Conservation (phyloP, 1,140 invertebrate species). For the Adoxophyes honmai region DNA sequence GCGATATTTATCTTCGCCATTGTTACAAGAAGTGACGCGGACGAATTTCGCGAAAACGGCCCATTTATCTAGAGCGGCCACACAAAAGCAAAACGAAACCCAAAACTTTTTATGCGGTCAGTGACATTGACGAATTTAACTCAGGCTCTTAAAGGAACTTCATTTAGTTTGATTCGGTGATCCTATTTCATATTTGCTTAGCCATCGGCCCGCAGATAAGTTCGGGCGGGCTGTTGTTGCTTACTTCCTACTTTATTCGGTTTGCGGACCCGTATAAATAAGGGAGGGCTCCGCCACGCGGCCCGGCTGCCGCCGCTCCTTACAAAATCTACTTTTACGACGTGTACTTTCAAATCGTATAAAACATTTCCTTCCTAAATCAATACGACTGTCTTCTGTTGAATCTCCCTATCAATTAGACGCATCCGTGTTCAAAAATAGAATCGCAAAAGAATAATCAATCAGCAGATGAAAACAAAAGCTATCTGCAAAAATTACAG, state of each 20-base stretch:
- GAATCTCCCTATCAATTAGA: too few relatives aligned
- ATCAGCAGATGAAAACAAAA: background rate
- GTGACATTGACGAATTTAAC: slow-evolving; percentile 51
- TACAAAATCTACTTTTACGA: background rate
- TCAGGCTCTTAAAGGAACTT: slow-evolving; percentile 29
- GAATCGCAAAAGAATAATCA: too few relatives aligned
- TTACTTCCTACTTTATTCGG: slow-evolving; percentile 55
- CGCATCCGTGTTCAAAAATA: too few relatives aligned
- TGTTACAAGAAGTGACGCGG: slow-evolving; percentile 71
- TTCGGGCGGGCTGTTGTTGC: slow-evolving; percentile 38
- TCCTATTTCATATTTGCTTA: slow-evolving; percentile 58
- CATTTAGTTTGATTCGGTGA: slow-evolving; percentile 32
- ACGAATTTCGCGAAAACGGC: slow-evolving; percentile 73
- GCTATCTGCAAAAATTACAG: background rate
- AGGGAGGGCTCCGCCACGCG: slow-evolving; percentile 33
- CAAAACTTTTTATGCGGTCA: slow-evolving; percentile 75
- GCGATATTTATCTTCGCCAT: slow-evolving; percentile 73
- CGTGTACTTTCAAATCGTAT: too few relatives aligned
- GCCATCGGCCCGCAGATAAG: slow-evolving; percentile 59
- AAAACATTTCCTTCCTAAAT: too few relatives aligned
- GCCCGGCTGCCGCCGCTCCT: slow-evolving; percentile 24
- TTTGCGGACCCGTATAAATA: slow-evolving; percentile 67
- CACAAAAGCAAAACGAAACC: slow-evolving; percentile 71
- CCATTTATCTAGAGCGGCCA: slow-evolving; percentile 68
- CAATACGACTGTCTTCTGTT: too few relatives aligned